phyloP scores from a whole-genome alignment of 2,888 invertebrate genomes.

The Campaea margaritaria region DNA sequence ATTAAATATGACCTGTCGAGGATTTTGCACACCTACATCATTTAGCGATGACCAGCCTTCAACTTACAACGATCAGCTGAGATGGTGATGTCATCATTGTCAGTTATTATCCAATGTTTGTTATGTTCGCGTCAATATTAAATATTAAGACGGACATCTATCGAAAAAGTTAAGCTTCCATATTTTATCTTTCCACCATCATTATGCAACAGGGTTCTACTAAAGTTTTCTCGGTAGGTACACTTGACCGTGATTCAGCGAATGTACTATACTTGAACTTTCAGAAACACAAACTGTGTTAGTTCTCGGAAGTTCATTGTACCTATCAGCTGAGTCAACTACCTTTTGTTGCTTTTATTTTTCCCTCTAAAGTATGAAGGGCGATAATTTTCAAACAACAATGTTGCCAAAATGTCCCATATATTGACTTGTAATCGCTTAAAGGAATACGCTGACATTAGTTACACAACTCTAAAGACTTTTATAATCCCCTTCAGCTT shows the following conservation, averaged over 20 bases:
- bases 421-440: conserved; percentile 61
- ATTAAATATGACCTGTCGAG: conserved; percentile 44
- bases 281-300: conserved; percentile 57
- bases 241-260: conserved; percentile 59
- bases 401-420: conserved; percentile 63
- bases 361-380: conserved; percentile 52
- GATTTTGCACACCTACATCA: conserved; percentile 59
- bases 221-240: conserved; percentile 33
- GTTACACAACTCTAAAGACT: conserved; percentile 16
- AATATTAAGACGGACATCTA: conserved; percentile 28
- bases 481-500: conserved; percentile 8
- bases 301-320: conserved; percentile 73
- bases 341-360: conserved; percentile 45
- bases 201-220: conserved; percentile 13
- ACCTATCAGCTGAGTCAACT: conserved; percentile 78
- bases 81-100: conserved; percentile 70
- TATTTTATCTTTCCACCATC: conserved; percentile 5
- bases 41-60: conserved; percentile 75
- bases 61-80: conserved; percentile 74
- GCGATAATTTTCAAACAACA: conserved; percentile 65
- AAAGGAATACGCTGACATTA: conserved; percentile 46
- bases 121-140: conserved; percentile 44
- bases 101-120: conserved; percentile 63
- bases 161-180: conserved; percentile 1
- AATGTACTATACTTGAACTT: conserved; percentile 50